phyloP scores from a whole-genome alignment of 1,140 invertebrate genomes.

The Drosophila repletoides region DNA sequence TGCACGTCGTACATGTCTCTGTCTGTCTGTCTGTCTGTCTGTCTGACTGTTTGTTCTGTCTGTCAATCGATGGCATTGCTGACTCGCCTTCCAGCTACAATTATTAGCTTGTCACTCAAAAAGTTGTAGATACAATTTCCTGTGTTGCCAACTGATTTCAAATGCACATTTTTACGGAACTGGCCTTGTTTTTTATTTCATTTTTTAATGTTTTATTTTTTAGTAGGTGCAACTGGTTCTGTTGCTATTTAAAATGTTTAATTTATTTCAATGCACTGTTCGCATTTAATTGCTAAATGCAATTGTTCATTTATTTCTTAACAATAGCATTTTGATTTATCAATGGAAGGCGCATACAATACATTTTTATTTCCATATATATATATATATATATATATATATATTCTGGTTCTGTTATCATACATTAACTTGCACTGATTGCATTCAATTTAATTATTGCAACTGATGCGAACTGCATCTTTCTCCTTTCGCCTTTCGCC shows the following conservation, averaged over 20 bases:
- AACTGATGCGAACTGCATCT: conserved; percentile 4
- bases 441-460: conserved; percentile 14
- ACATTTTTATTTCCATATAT: neutral
- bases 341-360: conserved; percentile 19
- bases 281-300: neutral
- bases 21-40: neutral
- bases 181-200: conserved; percentile 51
- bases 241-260: neutral
- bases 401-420: no score
- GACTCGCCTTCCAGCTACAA: conserved; percentile 58
- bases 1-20: no score
- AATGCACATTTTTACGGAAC: conserved; percentile 64
- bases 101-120: conserved; percentile 56
- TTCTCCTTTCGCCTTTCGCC: neutral
- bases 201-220: conserved; percentile 3
- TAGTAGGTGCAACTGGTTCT: conserved; percentile 37
- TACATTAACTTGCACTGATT: no score
- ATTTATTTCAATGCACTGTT: conserved; percentile 11
- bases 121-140: conserved; percentile 64
- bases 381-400: neutral
- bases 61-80: conserved; percentile 57
- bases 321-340: conserved; percentile 9
- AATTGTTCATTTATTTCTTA: conserved; percentile 4
- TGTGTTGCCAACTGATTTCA: conserved; percentile 64
- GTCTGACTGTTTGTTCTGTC: conserved; percentile 11